phyloP scores from a whole-genome alignment of 2,888 invertebrate species.

The Corbicula japonica region DNA sequence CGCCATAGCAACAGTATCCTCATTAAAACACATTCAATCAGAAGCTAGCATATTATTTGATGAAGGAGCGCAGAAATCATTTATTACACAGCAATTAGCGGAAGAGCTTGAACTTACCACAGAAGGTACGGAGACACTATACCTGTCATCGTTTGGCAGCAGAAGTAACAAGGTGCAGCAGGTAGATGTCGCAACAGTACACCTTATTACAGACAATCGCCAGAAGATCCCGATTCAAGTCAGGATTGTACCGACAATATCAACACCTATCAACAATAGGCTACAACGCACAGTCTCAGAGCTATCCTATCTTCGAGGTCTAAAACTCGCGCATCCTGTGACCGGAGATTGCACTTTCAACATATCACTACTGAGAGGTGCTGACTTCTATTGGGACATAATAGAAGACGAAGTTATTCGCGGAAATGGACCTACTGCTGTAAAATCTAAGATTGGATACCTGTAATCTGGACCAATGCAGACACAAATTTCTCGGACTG shows the following conservation, averaged over 20 bases:
- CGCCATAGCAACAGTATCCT: conserved; percentile 15
- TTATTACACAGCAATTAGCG: conserved; percentile 21
- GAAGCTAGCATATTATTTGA: conserved; percentile 25
- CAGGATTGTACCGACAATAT: conserved; percentile 16
- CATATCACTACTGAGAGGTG: conserved; percentile 26
- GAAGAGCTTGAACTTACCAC: conserved; percentile 1
- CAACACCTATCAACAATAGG: conserved; percentile 4
- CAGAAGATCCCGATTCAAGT: conserved; percentile 2
- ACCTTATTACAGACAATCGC: not conserved
- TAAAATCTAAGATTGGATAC: conserved; percentile 26
- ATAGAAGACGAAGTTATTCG: not conserved
- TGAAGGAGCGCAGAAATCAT: conserved; percentile 21
- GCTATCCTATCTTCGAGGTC: conserved; percentile 3
- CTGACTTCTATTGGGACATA: conserved; percentile 21
- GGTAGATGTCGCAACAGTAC: not conserved
- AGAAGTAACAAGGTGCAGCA: conserved; percentile 7
- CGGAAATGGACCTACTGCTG: conserved; percentile 25
- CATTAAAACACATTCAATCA: not conserved
- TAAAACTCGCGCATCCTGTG: conserved; percentile 12
- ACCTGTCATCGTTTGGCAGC: conserved; percentile 5
- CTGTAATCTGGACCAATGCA: conserved; percentile 5
- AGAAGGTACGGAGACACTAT: not conserved
- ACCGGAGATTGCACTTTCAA: not conserved
- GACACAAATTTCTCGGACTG: not conserved
- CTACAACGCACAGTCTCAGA: not conserved